Percentiles rank a stretch among this genome's conserved stretches.
These are phyloP conservation scores for Desmophyllum pertusum DNA, from an alignment of 92 coral and sea anemone genomes.

Conservation along the genomic window DNA sequence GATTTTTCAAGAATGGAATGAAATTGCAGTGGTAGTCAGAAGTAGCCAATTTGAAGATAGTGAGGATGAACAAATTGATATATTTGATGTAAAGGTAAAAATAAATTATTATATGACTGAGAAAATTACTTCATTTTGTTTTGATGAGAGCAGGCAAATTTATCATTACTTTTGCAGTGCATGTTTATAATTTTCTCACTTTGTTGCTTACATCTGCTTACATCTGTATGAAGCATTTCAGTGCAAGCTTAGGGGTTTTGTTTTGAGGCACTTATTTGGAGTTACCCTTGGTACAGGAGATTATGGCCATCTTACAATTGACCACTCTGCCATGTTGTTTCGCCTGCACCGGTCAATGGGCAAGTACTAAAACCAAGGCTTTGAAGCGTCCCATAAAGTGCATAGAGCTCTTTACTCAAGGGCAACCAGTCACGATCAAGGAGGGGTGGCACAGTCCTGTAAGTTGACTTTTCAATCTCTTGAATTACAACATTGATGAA, in stretches of 20 bases:
- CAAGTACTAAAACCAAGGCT: background rate
- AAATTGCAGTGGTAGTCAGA: background rate
- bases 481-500: too few species aligned
- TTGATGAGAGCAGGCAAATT: too few species aligned
- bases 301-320: conserved; percentile 1
- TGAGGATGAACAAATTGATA: conserved; percentile 1
- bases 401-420: background rate
- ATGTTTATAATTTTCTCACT: too few species aligned
- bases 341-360: background rate
- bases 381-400: background rate
- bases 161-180: too few species aligned
- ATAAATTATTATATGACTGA: background rate
- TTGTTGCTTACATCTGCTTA: too few species aligned
- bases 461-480: too few species aligned
- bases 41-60: conserved; percentile 9
- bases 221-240: too few species aligned
- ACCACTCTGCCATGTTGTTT: conserved; percentile 5
- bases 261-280: background rate
- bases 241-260: conserved; percentile 4
- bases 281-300: background rate
- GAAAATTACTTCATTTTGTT: too few species aligned
- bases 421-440: background rate
- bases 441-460: background rate
- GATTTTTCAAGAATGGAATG: background rate
- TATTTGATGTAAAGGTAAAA: background rate